Conservation (phyloP, 2,797 vertebrate species). For the Synaphobranchus kaupii region DNA sequence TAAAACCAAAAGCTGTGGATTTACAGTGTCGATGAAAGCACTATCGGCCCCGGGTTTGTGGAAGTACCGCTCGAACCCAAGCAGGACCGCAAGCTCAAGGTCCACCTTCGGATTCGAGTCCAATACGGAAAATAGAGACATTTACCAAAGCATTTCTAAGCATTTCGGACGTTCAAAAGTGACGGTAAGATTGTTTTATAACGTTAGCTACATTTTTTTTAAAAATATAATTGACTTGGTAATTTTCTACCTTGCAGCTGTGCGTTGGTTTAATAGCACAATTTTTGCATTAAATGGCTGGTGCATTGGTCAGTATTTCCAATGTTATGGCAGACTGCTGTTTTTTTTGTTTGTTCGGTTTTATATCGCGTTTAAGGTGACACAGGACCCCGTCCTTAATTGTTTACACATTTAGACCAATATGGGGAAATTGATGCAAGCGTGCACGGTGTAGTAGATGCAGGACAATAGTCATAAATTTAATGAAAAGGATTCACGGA, state of each 20-base stretch:
- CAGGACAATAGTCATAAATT: not conserved
- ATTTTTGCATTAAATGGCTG: not conserved
- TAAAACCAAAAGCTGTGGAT: not conserved
- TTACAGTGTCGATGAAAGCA: not conserved
- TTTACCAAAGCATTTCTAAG: constrained; percentile 6
- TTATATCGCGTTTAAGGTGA: not conserved
- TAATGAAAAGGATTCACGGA: not conserved
- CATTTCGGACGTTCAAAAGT: not conserved
- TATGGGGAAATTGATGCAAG: not conserved
- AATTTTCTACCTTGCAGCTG: not conserved
- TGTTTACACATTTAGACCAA: not conserved
- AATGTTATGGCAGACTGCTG: not conserved
- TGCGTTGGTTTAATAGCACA: not conserved
- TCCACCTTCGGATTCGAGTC: not conserved
- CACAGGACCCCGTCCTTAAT: not conserved
- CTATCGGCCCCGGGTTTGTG: not conserved
- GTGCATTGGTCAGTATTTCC: not conserved
- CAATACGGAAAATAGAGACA: not conserved
- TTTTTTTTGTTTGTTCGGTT: not conserved
- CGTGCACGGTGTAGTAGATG: no score
- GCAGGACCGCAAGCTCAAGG: not conserved
- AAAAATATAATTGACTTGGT: not conserved
- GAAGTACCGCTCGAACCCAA: not conserved
- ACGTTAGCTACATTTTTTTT: not conserved
- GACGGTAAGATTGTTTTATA: constrained; percentile 19